Percentiles rank a stretch among this genome's conserved stretches.
These are phyloP conservation scores for Cylloceria caligata DNA, from an alignment of 2,888 invertebrate genomes.

Conservation along the genomic window DNA sequence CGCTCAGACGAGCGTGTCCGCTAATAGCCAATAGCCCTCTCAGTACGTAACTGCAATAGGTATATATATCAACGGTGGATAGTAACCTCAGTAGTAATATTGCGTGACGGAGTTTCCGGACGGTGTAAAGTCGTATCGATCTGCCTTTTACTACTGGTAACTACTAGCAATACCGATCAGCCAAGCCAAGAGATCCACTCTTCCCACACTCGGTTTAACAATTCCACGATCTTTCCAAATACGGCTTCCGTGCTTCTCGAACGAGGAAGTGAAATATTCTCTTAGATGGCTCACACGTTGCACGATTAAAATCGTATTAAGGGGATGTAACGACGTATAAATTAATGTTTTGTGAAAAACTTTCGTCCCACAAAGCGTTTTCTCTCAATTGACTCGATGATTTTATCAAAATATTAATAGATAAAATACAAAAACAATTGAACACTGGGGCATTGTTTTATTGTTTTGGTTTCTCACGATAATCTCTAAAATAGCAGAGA, in stretches of 20 bases:
- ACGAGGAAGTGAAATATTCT: slow-evolving; percentile 60
- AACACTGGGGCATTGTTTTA: neutral
- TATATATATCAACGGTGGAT: slow-evolving; percentile 1
- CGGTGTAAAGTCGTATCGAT: slow-evolving; percentile 33
- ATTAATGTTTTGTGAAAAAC: slow-evolving; percentile 40
- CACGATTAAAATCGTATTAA: slow-evolving; percentile 65
- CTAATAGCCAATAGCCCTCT: slow-evolving; percentile 12
- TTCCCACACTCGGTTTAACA: slow-evolving; percentile 65
- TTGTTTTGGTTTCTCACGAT: neutral
- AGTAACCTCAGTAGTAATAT: slow-evolving; percentile 37
- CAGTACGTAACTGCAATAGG: slow-evolving; percentile 5
- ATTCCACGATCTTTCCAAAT: slow-evolving; percentile 66
- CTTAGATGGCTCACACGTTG: slow-evolving; percentile 7
- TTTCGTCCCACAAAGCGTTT: neutral
- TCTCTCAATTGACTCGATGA: neutral
- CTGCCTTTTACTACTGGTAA: slow-evolving; percentile 46
- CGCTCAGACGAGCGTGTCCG: slow-evolving; percentile 68
- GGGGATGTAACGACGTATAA: slow-evolving; percentile 48
- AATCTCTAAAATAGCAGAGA: neutral
- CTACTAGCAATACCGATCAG: slow-evolving; percentile 44
- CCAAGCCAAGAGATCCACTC: slow-evolving; percentile 45
- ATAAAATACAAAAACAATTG: too few species aligned
- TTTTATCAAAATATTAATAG: neutral
- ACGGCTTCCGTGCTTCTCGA: slow-evolving; percentile 56
- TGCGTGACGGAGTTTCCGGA: slow-evolving; percentile 56